Conservation (phyloP, 2,113 vertebrate species). For the Alectura lathami region DNA sequence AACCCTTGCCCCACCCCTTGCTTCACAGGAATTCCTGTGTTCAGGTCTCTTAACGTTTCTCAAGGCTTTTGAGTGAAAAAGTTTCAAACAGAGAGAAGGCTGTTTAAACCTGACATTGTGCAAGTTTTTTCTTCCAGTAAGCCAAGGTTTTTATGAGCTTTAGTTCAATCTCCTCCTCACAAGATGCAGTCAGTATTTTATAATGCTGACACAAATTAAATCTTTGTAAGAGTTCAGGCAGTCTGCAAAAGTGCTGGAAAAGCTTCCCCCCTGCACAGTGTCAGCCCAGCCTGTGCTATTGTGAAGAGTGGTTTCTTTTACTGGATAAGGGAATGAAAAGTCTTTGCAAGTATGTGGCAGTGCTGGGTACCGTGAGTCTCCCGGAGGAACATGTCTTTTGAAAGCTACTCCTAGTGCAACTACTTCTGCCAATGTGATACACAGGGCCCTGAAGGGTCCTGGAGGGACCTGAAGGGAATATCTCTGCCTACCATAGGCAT, state of each 20-base stretch:
- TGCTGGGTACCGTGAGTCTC: background rate
- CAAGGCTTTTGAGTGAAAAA: background rate
- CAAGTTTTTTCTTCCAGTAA: background rate
- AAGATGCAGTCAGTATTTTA: background rate
- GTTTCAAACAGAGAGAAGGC: background rate
- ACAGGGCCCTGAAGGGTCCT: background rate
- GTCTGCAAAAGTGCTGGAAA: background rate
- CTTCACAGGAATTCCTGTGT: background rate
- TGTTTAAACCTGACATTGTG: background rate
- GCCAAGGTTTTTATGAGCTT: background rate
- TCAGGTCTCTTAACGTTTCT: background rate
- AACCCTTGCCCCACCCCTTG: background rate
- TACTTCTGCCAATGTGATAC: background rate
- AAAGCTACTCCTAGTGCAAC: background rate
- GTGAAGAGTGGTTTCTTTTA: background rate
- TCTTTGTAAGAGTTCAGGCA: background rate
- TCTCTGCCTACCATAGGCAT: background rate
- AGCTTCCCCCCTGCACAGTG: background rate
- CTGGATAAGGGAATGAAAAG: background rate
- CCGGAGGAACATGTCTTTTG: background rate
- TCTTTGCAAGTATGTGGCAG: background rate
- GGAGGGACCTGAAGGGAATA: background rate
- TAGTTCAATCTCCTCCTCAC: background rate
- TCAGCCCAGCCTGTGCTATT: background rate
- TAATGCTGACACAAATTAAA: background rate